Conservation (phyloP, 2,797 vertebrate genomes). For the Tympanoctomys barrerae region DNA sequence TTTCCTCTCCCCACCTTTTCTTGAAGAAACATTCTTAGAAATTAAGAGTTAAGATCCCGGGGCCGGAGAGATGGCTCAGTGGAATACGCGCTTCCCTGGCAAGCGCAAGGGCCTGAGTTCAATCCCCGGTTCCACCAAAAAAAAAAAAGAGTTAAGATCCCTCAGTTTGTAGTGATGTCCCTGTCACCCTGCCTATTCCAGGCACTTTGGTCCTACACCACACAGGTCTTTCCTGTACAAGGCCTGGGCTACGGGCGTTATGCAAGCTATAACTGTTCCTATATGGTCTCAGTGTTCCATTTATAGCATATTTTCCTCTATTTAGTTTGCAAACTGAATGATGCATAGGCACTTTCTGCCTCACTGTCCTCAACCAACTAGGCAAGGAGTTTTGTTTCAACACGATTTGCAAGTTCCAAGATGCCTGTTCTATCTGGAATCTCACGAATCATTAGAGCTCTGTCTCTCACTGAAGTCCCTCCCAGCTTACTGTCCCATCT, state of each 20-base stretch:
- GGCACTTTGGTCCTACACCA: rapidly evolving
- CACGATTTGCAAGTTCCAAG: slow-evolving; percentile 58
- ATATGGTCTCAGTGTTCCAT: not conserved
- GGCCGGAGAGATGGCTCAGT: too few relatives aligned
- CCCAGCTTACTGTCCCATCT: not conserved
- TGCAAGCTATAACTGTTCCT: rapidly evolving
- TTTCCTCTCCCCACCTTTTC: not conserved
- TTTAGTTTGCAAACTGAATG: not conserved
- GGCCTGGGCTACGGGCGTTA: not conserved
- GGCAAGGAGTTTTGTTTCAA: slow-evolving; percentile 54
- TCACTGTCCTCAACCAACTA: slow-evolving; percentile 38
- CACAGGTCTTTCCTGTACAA: not conserved
- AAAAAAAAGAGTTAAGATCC: not conserved
- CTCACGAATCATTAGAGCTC: slow-evolving; percentile 67
- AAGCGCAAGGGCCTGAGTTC: too few relatives aligned
- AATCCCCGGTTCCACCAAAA: too few relatives aligned
- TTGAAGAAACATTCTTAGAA: not conserved
- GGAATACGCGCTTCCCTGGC: too few relatives aligned
- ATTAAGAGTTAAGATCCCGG: not conserved
- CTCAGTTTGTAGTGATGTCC: not conserved
- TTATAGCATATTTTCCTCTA: not conserved
- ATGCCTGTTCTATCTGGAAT: slow-evolving; percentile 36
- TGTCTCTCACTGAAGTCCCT: not conserved
- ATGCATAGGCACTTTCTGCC: not conserved
- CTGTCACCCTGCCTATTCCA: not conserved